A percentile compares a stretch with the other conserved stretches of the same genome.
Conservation (phyloP, 2,113 vertebrate genomes). For the human (Homo sapiens) region GRCh38 chr13:105429001-105429500, state of each 20-base stretch:
- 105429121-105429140: too few relatives aligned
- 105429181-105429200: background rate
- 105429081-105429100: too few relatives aligned
- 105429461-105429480: too few relatives aligned
- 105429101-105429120: background rate
- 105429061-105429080: background rate
- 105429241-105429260: background rate
- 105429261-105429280: background rate
- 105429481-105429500: background rate
- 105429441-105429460: background rate
- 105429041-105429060: background rate
- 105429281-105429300: background rate
- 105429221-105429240: background rate
- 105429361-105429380: background rate
- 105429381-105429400: background rate
- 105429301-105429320: background rate
- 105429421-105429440: background rate
- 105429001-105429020: rapidly evolving
- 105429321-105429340: too few relatives aligned
- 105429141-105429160: background rate
- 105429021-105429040: background rate
- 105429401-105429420: background rate
- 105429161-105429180: background rate
- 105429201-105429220: background rate
- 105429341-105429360: background rate